Percentiles rank a stretch among this genome's conserved stretches.
These are phyloP conservation scores for Meloidogyne hapla DNA, from an alignment of 1,140 invertebrate genomes.

Conservation along the genomic window DNA sequence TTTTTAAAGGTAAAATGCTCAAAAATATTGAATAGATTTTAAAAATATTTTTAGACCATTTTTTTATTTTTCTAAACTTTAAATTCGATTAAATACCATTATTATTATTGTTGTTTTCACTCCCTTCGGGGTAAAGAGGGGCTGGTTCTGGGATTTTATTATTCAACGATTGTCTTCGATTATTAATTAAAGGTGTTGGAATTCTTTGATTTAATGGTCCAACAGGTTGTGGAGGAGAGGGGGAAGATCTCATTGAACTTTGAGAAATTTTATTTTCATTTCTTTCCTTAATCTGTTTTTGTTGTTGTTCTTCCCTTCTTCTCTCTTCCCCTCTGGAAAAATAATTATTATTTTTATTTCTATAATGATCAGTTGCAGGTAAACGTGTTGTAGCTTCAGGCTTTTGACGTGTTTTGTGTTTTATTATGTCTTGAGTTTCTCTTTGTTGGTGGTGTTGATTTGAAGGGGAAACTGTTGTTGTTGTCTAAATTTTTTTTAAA, in stretches of 20 bases:
- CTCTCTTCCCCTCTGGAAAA: neutral
- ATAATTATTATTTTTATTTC: neutral
- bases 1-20: no score
- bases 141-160: constrained; percentile 37
- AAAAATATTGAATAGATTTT: no score
- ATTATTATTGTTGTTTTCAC: constrained; percentile 46
- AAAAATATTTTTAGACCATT: no score
- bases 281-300: neutral
- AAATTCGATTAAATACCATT: no score
- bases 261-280: neutral
- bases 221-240: neutral
- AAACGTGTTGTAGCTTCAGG: neutral
- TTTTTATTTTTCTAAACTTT: no score
- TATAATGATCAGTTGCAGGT: neutral
- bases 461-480: neutral
- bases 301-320: neutral
- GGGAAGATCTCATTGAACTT: constrained; percentile 21
- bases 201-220: neutral
- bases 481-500: neutral
- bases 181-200: neutral
- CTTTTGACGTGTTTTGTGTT: neutral
- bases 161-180: neutral
- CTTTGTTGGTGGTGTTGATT: no score
- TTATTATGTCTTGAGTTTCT: no score
- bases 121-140: constrained; percentile 45